Base-by-base conservation (phyloP, 2,888 invertebrate genomes). In the Chaetogeoica ovagalla region DNA sequence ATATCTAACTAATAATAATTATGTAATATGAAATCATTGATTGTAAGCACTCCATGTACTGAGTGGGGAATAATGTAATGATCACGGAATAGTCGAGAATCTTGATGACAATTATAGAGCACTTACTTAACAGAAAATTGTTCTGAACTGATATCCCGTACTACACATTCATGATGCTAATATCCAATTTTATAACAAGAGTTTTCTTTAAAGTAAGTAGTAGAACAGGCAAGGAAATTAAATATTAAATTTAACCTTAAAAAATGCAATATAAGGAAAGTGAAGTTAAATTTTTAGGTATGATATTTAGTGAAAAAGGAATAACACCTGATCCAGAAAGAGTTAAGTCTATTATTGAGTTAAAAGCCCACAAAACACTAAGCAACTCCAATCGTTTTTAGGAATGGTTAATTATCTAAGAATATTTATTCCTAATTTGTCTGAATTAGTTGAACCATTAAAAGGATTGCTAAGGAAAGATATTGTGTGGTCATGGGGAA, bases 211-310 rank as follows among this genome's bases (percentile, higher is more conserved):
- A 66, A 66, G n/a, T 6, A 43, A n/a, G 66, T 43, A 66, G 43
- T 66, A 7, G 39, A 66, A n/a, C 15, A 66, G n/a, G n/a, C 66
- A 2, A 66, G 66, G 11, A 43, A 43, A n/a, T n/a, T n/a, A n/a
- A n/a, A n/a, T n/a, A n/a, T n/a, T n/a, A n/a, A n/a, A n/a, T n/a
- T n/a, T n/a, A 66, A 66, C 17, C 39, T 43, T 9, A 48, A 48
- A 21, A 79, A 79, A 37, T 81, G 43, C 66, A 66, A 39, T 66
- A 23, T 43, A 5, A 66, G 11, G n/a, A 66, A 66, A 66, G n/a
- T 66, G 43, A 66, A 66, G 43, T 66, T 8, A 39, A n/a, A 39
- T 66, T 43, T 66, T 66, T 66, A 39, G 66, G 66, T 7, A 43
- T 66, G 66, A 66, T 43, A 43, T 66, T 66, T 66, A 66, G 66